phyloP scores from a whole-genome alignment of 2,888 invertebrate genomes.

The Phyllotreta striolata region DNA sequence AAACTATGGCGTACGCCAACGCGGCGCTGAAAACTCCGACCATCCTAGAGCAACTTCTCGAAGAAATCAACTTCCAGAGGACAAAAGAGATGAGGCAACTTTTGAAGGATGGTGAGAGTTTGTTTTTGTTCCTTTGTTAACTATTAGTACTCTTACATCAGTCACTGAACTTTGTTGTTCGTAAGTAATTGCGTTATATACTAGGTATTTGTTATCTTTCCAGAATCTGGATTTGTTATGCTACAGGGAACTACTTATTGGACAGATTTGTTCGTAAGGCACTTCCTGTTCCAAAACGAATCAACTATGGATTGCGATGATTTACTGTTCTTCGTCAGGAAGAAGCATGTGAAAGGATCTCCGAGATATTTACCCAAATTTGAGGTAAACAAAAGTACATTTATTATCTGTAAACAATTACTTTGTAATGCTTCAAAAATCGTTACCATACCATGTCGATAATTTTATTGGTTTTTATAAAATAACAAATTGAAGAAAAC shows the following conservation, averaged over 20 bases:
- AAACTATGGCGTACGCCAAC: conserved; percentile 58
- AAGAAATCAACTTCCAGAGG: conserved; percentile 91
- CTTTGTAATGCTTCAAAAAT: too few species aligned
- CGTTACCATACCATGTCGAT: too few species aligned
- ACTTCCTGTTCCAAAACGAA: conserved; percentile 91
- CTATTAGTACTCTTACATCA: neutral
- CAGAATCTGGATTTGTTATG: conserved; percentile 92
- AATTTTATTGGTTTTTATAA: too few species aligned
- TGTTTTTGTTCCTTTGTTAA: conserved; percentile 1
- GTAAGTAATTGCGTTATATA: neutral
- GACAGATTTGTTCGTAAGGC: conserved; percentile 93
- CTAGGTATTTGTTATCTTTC: conserved; percentile 46
- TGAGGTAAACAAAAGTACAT: conserved; percentile 71
- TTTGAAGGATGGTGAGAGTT: conserved; percentile 78
- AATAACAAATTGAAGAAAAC: too few species aligned
- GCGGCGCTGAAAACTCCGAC: conserved; percentile 66
- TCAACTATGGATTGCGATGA: conserved; percentile 92
- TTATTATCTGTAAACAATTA: neutral
- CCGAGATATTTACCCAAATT: conserved; percentile 89
- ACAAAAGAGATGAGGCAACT: conserved; percentile 91
- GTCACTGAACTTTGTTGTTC: too few species aligned
- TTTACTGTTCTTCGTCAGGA: conserved; percentile 93
- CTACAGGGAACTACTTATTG: conserved; percentile 93
- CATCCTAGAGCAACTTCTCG: conserved; percentile 84
- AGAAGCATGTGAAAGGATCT: conserved; percentile 87